Conservation (phyloP, 2,888 invertebrate species). For the Cheilosia impressa region DNA sequence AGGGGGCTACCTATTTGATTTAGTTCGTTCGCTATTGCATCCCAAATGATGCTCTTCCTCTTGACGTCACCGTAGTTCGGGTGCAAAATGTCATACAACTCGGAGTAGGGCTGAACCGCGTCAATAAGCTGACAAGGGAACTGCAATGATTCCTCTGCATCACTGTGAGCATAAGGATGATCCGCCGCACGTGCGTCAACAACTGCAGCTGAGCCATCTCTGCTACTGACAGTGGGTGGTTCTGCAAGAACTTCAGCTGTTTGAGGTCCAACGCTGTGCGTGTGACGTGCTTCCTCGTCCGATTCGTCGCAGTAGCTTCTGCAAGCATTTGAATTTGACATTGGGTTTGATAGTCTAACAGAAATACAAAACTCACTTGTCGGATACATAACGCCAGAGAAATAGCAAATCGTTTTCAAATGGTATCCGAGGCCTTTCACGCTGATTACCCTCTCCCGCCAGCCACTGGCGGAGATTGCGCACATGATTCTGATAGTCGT, state of each 20-base stretch:
- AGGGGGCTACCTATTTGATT: slow-evolving; percentile 77
- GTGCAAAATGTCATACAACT: slow-evolving; percentile 77
- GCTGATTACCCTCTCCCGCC: slow-evolving; percentile 45
- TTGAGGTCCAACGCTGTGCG: not conserved
- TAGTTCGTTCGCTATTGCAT: slow-evolving; percentile 79
- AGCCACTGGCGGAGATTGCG: slow-evolving; percentile 77
- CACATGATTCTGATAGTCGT: slow-evolving; percentile 78
- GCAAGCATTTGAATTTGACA: not conserved
- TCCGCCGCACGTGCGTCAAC: slow-evolving; percentile 17
- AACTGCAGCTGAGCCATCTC: not conserved
- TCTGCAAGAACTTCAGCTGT: not conserved
- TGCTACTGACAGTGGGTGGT: slow-evolving; percentile 36
- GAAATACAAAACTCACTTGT: slow-evolving; percentile 54
- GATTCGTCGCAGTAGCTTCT: slow-evolving; percentile 35
- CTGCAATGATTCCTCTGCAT: slow-evolving; percentile 17
- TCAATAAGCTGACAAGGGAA: slow-evolving; percentile 75
- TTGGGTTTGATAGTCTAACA: no score
- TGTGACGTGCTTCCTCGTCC: not conserved
- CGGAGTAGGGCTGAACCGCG: slow-evolving; percentile 77
- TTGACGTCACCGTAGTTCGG: slow-evolving; percentile 75
- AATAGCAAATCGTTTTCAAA: slow-evolving; percentile 80
- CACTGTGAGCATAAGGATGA: slow-evolving; percentile 23
- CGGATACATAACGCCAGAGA: slow-evolving; percentile 78
- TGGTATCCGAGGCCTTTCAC: slow-evolving; percentile 77
- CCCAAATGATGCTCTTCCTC: slow-evolving; percentile 80